These are phyloP conservation scores for Armadillidium nasatum DNA, from an alignment of 1,140 invertebrate genomes.

Conservation along the genomic window DNA sequence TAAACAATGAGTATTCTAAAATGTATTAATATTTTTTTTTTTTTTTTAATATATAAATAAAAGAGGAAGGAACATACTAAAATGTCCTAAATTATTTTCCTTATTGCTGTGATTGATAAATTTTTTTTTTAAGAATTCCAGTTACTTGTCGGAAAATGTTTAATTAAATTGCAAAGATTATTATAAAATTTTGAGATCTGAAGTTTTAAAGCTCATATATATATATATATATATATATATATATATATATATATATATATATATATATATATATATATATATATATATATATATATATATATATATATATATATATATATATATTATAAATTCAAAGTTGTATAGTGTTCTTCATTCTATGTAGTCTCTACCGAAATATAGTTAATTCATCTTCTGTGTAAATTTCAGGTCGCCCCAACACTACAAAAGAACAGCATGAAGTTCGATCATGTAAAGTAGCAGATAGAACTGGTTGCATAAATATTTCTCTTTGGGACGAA, in stretches of 20 bases:
- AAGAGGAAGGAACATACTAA: too few relatives aligned
- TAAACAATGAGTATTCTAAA: too few relatives aligned
- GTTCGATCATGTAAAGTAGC: conserved; percentile 91
- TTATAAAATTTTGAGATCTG: too few relatives aligned
- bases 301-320: conserved; percentile 12
- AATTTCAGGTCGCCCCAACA: conserved; percentile 61
- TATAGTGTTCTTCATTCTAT: neutral
- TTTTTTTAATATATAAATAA: too few relatives aligned
- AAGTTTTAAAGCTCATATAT: neutral
- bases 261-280: conserved; percentile 26
- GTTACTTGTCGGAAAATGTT: too few relatives aligned
- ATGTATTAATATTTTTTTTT: too few relatives aligned
- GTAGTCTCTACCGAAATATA: neutral
- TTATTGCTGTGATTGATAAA: too few relatives aligned
- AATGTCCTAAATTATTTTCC: too few relatives aligned
- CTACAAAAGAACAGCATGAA: conserved; percentile 89
- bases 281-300: conserved; percentile 21
- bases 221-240: conserved; percentile 6
- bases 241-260: conserved; percentile 17
- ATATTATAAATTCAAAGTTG: neutral
- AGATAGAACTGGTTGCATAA: conserved; percentile 84
- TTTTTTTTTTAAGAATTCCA: too few relatives aligned
- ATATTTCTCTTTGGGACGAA: conserved; percentile 94
- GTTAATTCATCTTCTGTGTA: neutral
- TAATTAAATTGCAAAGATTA: too few relatives aligned